phyloP scores from a whole-genome alignment of 2,888 invertebrate species.

The Eilema depressum region DNA sequence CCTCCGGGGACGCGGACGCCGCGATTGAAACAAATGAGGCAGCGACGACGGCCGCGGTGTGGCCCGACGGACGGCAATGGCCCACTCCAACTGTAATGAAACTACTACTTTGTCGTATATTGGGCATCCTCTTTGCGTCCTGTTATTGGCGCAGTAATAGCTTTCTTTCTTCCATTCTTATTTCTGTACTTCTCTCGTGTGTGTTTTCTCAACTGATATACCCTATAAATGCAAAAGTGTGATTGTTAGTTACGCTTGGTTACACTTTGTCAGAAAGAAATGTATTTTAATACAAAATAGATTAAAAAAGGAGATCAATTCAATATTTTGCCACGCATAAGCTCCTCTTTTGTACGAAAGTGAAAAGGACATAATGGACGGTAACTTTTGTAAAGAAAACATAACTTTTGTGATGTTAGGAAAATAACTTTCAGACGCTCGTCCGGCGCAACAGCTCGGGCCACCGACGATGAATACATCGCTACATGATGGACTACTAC shows the following conservation, averaged over 20 bases:
- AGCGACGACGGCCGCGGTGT: not conserved
- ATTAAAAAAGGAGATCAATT: not conserved
- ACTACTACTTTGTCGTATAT: not conserved
- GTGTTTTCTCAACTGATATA: not conserved
- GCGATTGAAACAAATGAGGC: not conserved
- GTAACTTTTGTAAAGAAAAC: no score
- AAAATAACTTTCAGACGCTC: not conserved
- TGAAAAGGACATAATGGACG: no score
- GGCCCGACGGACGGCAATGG: not conserved
- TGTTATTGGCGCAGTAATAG: not conserved
- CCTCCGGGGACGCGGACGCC: not conserved
- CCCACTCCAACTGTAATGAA: not conserved
- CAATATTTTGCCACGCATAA: not conserved
- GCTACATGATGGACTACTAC: no score
- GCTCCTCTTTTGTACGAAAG: not conserved
- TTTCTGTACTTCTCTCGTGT: not conserved
- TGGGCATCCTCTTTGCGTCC: not conserved
- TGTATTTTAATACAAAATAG: no score
- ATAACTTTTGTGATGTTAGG: not conserved
- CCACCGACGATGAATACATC: not conserved
- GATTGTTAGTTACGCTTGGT: no score
- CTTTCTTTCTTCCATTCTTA: not conserved
- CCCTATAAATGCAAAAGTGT: not conserved
- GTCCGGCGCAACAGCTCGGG: not conserved
- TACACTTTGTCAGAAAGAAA: no score